A percentile compares a stretch with the other conserved stretches of the same genome.
Conservation (phyloP, 2,888 invertebrate genomes). For the Eupelmus urozonus region DNA sequence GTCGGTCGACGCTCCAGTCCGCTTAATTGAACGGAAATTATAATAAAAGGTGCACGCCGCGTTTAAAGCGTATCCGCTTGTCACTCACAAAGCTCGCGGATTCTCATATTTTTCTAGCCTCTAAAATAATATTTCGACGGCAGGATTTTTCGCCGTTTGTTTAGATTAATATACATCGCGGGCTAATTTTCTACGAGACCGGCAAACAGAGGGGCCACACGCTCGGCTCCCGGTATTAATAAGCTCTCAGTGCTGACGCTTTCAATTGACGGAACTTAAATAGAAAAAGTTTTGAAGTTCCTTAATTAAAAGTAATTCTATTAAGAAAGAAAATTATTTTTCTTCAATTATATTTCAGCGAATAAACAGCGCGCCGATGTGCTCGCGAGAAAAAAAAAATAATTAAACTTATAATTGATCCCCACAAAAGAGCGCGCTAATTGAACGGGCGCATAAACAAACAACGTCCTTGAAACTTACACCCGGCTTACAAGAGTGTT, state of each 20-base stretch:
- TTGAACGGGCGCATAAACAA: too few species aligned
- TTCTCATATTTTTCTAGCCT: constrained; percentile 20
- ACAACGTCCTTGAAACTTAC: too few species aligned
- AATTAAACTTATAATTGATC: too few species aligned
- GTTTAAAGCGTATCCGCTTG: constrained; percentile 1
- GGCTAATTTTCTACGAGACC: not conserved
- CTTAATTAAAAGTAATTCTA: constrained; percentile 27
- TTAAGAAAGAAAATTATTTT: constrained; percentile 11
- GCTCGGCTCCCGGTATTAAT: not conserved
- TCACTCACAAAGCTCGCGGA: not conserved
- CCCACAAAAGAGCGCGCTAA: too few species aligned
- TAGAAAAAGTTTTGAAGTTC: constrained; percentile 11
- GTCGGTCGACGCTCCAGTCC: constrained; percentile 48
- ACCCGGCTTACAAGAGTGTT: too few species aligned
- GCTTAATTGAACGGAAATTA: constrained; percentile 58
- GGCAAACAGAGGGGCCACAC: not conserved
- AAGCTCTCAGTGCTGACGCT: not conserved
- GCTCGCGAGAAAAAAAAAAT: constrained; percentile 2
- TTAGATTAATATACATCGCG: not conserved
- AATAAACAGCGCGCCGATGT: not conserved
- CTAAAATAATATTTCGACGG: not conserved
- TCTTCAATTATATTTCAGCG: not conserved
- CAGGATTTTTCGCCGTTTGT: not conserved
- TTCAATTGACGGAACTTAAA: constrained; percentile 16
- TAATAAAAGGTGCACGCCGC: constrained; percentile 30